Base-by-base conservation (phyloP, 53 echinoderm and acorn worm genomes). In the Arbacia lixula region DNA sequence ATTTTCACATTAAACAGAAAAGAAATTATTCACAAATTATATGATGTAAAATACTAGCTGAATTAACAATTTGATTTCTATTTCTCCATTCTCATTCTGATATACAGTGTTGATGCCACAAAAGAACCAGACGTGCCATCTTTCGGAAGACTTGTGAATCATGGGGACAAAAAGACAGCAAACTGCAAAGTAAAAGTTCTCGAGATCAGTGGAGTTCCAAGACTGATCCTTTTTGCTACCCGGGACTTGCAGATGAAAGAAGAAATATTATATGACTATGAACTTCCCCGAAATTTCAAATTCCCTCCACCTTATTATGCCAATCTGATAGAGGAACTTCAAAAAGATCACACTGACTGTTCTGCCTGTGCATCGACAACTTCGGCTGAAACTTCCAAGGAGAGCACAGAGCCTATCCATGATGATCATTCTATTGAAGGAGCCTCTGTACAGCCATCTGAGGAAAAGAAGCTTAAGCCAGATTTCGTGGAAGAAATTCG, bases 71-170 rank as follows among this genome's bases (percentile, higher is more conserved):
- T 12, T 57, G 57, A 14, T 21, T 57, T 57, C 10, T 57, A 14
- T 12, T 57, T 57, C 21, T 14, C 57, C 57, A 57, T 57, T 57
- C 57, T 57, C 8, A 65, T 32, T 68, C 39, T 68, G 68, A 68
- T 68, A 36, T 68, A 68, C 68, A 68, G 68, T 68, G 68, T 68
- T 37, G 68, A 68, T 68, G 68, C 68, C 39, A 68, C 68, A 38
- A 68, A 37, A 68, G 68, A 68, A 68, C 68, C 68, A 3, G 68
- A 36, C 14, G 37, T 32, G 9, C 68, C 68, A 9, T 37, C 37
- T 68, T 68, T 68, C 17, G 68, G 68, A 68, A 68, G 68, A 68
- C 68, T 68, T 5, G 68, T 68, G 39, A 68, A 68, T 68, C 68
- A 68, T 38, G 68, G 68, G 39, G 29, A 64, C 29, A 68, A 68